These are phyloP conservation scores for Berghia stephanieae DNA, from an alignment of 1,140 invertebrate genomes.

Conservation along the genomic window DNA sequence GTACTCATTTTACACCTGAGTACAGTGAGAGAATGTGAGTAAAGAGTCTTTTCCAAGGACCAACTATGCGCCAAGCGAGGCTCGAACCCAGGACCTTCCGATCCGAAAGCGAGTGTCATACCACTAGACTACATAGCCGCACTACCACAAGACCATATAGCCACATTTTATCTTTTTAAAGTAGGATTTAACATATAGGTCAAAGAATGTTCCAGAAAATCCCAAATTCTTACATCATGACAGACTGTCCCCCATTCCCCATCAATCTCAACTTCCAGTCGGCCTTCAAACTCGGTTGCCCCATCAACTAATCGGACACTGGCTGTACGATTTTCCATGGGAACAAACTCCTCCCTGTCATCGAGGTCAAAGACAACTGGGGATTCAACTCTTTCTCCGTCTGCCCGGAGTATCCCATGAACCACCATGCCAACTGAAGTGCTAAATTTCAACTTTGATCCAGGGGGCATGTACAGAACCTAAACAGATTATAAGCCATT, in stretches of 20 bases:
- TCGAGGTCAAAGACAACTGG: slow-evolving; percentile 44
- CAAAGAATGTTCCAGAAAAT: too few species aligned
- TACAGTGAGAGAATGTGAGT: too few species aligned
- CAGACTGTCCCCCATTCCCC: slow-evolving; percentile 95
- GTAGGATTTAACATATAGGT: too few species aligned
- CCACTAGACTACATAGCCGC: too few species aligned
- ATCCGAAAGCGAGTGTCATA: too few species aligned
- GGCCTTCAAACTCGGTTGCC: slow-evolving; percentile 62
- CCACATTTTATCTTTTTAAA: too few species aligned
- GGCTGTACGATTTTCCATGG: slow-evolving; percentile 58
- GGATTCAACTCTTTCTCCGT: slow-evolving; percentile 62
- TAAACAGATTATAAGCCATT: not conserved
- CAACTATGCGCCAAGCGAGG: too few species aligned
- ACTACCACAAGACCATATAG: too few species aligned
- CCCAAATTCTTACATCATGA: slow-evolving; percentile 71
- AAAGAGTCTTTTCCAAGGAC: too few species aligned
- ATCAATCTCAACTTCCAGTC: slow-evolving; percentile 77
- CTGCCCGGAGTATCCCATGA: slow-evolving; percentile 77
- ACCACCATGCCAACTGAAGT: slow-evolving; percentile 96
- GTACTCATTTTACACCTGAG: too few species aligned
- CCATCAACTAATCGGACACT: slow-evolving; percentile 56
- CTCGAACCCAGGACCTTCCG: too few species aligned
- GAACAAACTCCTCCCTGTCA: slow-evolving; percentile 65
- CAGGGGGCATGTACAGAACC: slow-evolving; percentile 69
- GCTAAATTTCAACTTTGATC: slow-evolving; percentile 83